A percentile compares a stretch with the other conserved stretches of the same genome.
phyloP scores from a whole-genome alignment of 2,888 invertebrate species.

The Myopa tessellatipennis region DNA sequence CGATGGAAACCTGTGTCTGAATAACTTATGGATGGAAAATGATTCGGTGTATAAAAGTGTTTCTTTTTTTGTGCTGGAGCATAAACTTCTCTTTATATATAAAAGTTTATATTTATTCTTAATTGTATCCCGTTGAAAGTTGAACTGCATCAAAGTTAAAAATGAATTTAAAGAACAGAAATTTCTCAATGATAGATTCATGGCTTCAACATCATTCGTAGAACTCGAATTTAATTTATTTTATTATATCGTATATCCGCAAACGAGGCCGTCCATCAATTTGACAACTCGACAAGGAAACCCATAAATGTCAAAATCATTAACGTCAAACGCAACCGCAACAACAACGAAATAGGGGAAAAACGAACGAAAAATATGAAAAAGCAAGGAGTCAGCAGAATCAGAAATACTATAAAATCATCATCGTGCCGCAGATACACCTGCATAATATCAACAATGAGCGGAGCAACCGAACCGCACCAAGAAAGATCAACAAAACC shows the following conservation, averaged over 20 bases:
- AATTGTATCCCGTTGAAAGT: too few relatives aligned
- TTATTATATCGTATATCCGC: constrained; percentile 1
- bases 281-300: constrained; percentile 50
- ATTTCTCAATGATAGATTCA: too few relatives aligned
- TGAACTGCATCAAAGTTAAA: too few relatives aligned
- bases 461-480: too few relatives aligned
- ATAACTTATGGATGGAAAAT: too few relatives aligned
- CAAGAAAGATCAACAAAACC: background rate
- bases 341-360: background rate
- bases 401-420: constrained; percentile 1
- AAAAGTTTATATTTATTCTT: too few relatives aligned
- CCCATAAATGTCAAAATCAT: constrained; percentile 49
- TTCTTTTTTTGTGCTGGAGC: too few relatives aligned
- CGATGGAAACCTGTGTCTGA: too few relatives aligned
- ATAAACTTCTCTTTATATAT: too few relatives aligned
- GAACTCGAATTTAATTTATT: constrained; percentile 1
- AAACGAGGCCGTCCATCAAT: constrained; percentile 46
- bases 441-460: constrained; percentile 23
- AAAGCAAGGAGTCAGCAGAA: background rate
- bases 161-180: too few relatives aligned
- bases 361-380: background rate
- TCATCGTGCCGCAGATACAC: constrained; percentile 21
- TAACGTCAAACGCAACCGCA: constrained; percentile 27
- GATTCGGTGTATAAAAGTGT: too few relatives aligned
- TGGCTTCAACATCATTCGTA: background rate